Evolutionary conservation across 1,140 invertebrate species (phyloP), one percentile per base, ranked within the genome.

Genomic region (Laupala kohalensis): DNA sequence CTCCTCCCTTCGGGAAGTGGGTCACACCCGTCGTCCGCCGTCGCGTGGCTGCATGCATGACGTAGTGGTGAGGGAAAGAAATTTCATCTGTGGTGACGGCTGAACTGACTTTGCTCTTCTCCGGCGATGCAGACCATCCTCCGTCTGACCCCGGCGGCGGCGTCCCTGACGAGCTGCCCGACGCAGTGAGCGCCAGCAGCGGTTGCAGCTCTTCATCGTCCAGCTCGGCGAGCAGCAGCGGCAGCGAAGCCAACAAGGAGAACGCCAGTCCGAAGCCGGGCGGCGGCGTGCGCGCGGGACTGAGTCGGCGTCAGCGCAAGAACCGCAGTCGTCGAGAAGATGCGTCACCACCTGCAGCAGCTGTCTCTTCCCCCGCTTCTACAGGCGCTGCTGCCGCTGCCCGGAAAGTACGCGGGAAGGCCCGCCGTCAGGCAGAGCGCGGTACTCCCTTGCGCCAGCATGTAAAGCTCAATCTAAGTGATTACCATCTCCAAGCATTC

Each of bases 251-350:
- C n/a, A 78, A 76, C 74, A 79, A 79, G 72, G 79, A 79, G 71
- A 80, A 77, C 74, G 77, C 74, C 69, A 75, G 77, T 9, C 77
- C 75, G 26, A 73, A 75, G 4, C 67, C 67, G 25, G 27, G 68
- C 37, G 62, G 25, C 23, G 67, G 37, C 67, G 26, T 27, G 25
- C 53, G 65, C n/a, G 71, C 72, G 5, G 37, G 37, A 19, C 74
- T 83, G 67, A 80, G 77, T 37, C 76, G 82, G 5, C 74, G 82
- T 5, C 82, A 83, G 69, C 79, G 79, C 19, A 83, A 82, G 71
- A 84, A 85, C 72, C 76, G 80, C 5, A 78, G 78, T 0, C 75
- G 80, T 25, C 77, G 78, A 0, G 80, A 82, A 5, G 75, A 75
- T 24, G 74, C 74, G 62, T 76, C 74, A 28, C 76, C 76, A 0